Conservation (phyloP, 2,797 vertebrate genomes). For the Tadarida brasiliensis region DNA sequence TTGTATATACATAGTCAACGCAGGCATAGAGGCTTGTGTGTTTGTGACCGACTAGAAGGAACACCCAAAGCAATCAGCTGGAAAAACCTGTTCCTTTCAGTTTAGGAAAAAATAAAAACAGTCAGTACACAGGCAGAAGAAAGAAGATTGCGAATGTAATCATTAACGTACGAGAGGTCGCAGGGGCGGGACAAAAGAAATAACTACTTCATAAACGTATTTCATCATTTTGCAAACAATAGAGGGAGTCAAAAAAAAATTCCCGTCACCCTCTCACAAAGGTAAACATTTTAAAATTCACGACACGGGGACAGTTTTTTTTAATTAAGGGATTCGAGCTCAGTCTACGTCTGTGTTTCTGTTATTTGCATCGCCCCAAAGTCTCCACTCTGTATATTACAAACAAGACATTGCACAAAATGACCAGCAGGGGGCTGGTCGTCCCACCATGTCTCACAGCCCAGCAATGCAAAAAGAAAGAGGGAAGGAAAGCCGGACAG, state of each 20-base stretch:
- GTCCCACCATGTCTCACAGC: neutral
- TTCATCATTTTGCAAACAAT: neutral
- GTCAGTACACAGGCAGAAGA: neutral
- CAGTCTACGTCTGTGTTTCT: neutral
- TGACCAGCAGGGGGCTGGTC: slow-evolving; percentile 46
- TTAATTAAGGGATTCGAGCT: neutral
- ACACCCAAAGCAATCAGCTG: neutral
- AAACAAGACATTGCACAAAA: neutral
- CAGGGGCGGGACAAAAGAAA: neutral
- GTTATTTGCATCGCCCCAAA: rapidly evolving
- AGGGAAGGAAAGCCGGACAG: too few relatives aligned
- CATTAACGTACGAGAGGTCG: neutral
- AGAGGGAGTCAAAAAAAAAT: neutral
- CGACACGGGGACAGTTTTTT: neutral
- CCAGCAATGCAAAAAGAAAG: neutral
- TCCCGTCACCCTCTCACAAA: neutral
- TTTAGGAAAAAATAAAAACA: neutral
- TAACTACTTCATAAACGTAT: neutral
- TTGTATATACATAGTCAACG: neutral
- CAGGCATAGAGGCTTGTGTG: neutral
- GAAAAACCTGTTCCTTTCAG: neutral
- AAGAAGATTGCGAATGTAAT: neutral
- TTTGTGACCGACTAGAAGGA: neutral
- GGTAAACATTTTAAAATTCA: neutral
- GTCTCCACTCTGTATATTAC: neutral